Evolutionary conservation across 2,797 vertebrate species (phyloP).

Genomic region (Nyctalus aviator): DNA sequence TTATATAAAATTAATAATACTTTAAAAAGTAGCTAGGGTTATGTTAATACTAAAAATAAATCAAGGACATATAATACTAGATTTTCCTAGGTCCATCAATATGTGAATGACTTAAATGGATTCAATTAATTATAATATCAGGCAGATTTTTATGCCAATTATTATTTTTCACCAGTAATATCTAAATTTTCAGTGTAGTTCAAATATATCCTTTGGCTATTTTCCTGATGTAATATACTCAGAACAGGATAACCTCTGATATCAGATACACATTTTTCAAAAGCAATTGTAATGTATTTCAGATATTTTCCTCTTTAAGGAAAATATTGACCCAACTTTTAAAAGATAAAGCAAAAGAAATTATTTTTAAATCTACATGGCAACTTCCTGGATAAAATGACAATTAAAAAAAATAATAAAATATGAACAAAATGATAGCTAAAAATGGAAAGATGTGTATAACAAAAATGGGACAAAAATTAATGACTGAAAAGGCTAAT

Average conservation of each 20-base stretch:
- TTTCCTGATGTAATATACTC: not conserved
- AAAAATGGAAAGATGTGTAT: not conserved
- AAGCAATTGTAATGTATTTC: slow-evolving; percentile 53
- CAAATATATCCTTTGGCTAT: not conserved
- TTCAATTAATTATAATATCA: not conserved
- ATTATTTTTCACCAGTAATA: not conserved
- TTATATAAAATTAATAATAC: not conserved
- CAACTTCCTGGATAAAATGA: not conserved
- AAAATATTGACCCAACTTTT: slow-evolving; percentile 40
- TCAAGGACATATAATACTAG: not conserved
- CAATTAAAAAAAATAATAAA: slow-evolving; percentile 36
- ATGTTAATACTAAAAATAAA: not conserved
- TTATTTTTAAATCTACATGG: slow-evolving; percentile 17
- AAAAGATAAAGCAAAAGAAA: slow-evolving; percentile 35
- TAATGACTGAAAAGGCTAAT: not conserved
- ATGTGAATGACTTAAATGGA: not conserved
- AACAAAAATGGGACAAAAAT: not conserved
- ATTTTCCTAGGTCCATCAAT: not conserved
- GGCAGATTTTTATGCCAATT: not conserved
- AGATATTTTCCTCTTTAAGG: slow-evolving; percentile 29
- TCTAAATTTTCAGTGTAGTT: not conserved
- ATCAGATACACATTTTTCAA: slow-evolving; percentile 14
- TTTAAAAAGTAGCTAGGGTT: slow-evolving; percentile 28
- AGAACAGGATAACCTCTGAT: not conserved
- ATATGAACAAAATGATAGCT: not conserved